Evolutionary conservation across 64 coral and sea anemone species (phyloP), one percentile per base, ranked within the genome.

Genomic region (Porites lutea): DNA sequence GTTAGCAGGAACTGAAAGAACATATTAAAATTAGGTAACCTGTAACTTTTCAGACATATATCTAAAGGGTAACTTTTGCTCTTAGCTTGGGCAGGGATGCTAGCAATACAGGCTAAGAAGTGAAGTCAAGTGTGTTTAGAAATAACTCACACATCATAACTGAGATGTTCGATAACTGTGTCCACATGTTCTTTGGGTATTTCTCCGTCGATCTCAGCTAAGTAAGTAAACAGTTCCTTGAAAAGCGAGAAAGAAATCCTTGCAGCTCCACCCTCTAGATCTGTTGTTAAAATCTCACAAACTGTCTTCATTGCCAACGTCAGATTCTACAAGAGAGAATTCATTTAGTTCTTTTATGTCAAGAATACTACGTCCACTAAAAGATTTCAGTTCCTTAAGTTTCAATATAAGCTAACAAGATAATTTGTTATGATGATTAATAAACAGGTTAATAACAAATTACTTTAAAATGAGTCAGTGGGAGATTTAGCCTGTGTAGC

Each of bases 241-340:
- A 98, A 98, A 9, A 98, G 83, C 20, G 91, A 83, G 77, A 98
- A 98, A 4, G 94, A 75, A 62, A 98, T 98, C 43, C 83, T 75
- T 23, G 94, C 91, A 19, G 97, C 87, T 2, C 97, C 97, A 14
- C 97, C 97, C 74, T 98, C 94, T 46, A 98, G 88, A 80, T 98
- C 94, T 80, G 88, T 94, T 2, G 97, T 98, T 5, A 98, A 95
- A 53, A 98, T 93, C 65, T 98, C 97, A 91, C 97, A 98, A 76
- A 98, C 61, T n/a, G 88, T 96, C 74, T 96, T 98, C 94, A 98
- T 96, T 45, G 97, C 97, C 27, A 91, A 20, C 4, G 97, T 98
- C 0, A 98, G 81, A 74, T 96, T 96, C 97, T 98, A 54, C 15
- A 67, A 90, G 59, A 71, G 9, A 86, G 3, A 81, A 68, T 9